Evolutionary conservation across 2,113 vertebrate species (phyloP).

Genomic region (Antigone vipio): DNA sequence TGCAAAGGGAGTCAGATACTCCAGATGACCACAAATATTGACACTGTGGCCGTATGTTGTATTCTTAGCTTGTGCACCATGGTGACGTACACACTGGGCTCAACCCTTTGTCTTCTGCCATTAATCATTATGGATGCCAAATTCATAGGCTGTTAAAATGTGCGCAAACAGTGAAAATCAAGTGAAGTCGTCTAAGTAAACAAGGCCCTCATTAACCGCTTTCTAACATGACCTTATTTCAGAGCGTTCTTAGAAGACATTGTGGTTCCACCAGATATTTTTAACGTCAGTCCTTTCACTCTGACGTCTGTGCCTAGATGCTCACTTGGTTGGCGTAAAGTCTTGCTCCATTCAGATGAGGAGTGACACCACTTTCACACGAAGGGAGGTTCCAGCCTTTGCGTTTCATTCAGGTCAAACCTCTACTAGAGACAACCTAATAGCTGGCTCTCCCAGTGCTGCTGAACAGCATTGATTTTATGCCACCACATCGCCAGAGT

Average conservation of each 20-base stretch:
- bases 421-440: not conserved
- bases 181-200: not conserved
- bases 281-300: not conserved
- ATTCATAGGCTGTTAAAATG: not conserved
- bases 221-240: not conserved
- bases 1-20: not conserved
- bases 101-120: not conserved
- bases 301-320: not conserved
- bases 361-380: not conserved
- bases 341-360: not conserved
- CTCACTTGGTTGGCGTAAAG: fast-evolving
- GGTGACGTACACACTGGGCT: fast-evolving
- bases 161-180: not conserved
- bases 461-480: not conserved
- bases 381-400: not conserved
- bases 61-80: not conserved
- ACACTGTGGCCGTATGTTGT: not conserved
- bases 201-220: not conserved
- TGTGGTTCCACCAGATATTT: not conserved
- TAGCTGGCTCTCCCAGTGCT: not conserved
- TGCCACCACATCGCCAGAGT: not conserved
- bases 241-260: not conserved
- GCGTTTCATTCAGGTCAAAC: not conserved
- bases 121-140: not conserved
- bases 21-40: not conserved